These are phyloP conservation scores for Crematogaster levior DNA, from an alignment of 2,888 invertebrate genomes.

Conservation along the genomic window DNA sequence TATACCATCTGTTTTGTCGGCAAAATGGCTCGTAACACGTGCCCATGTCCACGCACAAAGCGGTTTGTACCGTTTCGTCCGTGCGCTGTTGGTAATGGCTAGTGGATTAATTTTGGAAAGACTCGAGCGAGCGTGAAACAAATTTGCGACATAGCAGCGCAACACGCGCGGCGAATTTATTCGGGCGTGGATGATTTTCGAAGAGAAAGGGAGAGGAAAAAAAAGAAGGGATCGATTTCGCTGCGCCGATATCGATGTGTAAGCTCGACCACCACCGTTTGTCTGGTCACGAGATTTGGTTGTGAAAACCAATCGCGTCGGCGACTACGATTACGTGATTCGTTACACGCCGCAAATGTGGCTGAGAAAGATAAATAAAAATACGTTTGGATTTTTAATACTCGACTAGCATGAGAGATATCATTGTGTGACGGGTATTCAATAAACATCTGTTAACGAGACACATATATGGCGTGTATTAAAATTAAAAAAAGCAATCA, in stretches of 20 bases:
- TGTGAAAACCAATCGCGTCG: not conserved
- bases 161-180: slow-evolving; percentile 30
- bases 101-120: slow-evolving; percentile 53
- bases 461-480: too few species aligned
- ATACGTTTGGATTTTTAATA: not conserved
- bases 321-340: not conserved
- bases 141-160: slow-evolving; percentile 44
- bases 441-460: not conserved
- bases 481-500: not conserved
- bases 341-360: not conserved
- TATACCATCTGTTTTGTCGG: slow-evolving; percentile 48
- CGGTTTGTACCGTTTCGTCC: slow-evolving; percentile 44
- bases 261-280: not conserved
- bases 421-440: not conserved
- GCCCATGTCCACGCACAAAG: slow-evolving; percentile 46
- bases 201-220: not conserved
- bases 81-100: slow-evolving; percentile 43
- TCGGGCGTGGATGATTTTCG: slow-evolving; percentile 39
- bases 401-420: not conserved
- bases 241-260: slow-evolving; percentile 27
- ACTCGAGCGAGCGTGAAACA: slow-evolving; percentile 53
- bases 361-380: not conserved
- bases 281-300: not conserved
- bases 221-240: slow-evolving; percentile 33
- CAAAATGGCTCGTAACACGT: slow-evolving; percentile 50